Evolutionary conservation across 1,140 invertebrate species (phyloP).

Genomic region (Drosophila tsacasi): DNA sequence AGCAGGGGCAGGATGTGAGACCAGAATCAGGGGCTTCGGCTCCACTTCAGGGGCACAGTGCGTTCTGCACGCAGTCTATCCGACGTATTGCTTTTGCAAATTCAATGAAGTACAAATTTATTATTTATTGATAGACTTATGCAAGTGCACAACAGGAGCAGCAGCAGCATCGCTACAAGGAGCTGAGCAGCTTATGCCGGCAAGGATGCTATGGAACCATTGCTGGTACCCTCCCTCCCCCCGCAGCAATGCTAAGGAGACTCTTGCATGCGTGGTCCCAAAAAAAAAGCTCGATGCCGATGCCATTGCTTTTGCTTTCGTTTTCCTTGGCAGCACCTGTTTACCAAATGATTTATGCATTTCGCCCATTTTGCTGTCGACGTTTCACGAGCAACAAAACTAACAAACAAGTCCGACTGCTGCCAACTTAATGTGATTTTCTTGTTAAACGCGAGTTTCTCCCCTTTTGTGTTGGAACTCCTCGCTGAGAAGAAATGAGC

Average conservation of each 20-base stretch:
- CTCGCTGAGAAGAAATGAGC: conserved; percentile 30
- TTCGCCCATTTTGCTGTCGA: conserved; percentile 55
- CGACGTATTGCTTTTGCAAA: conserved; percentile 68
- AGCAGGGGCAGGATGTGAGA: neutral
- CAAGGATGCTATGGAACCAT: neutral
- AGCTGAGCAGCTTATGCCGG: conserved; percentile 6
- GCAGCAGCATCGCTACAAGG: neutral
- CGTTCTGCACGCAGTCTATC: conserved; percentile 47
- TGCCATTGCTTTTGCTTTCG: conserved; percentile 23
- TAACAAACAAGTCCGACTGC: conserved; percentile 20
- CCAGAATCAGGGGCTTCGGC: neutral
- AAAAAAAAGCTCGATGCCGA: conserved; percentile 36
- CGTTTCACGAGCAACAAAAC: conserved; percentile 30
- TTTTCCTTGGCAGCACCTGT: conserved; percentile 42
- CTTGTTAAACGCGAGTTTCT: conserved; percentile 54
- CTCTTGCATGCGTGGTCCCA: conserved; percentile 9
- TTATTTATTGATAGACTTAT: conserved; percentile 81
- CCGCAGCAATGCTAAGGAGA: neutral
- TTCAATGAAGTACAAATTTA: conserved; percentile 74
- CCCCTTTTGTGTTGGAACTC: neutral
- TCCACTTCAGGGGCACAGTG: conserved; percentile 8
- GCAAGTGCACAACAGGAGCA: conserved; percentile 51
- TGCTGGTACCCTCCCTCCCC: neutral
- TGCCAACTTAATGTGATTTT: conserved; percentile 67
- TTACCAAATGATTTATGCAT: conserved; percentile 76